Evolutionary conservation across 2,113 vertebrate genomes (phyloP), one percentile per base, ranked within the genome.

Genomic region (Glaucidium brasilianum): DNA sequence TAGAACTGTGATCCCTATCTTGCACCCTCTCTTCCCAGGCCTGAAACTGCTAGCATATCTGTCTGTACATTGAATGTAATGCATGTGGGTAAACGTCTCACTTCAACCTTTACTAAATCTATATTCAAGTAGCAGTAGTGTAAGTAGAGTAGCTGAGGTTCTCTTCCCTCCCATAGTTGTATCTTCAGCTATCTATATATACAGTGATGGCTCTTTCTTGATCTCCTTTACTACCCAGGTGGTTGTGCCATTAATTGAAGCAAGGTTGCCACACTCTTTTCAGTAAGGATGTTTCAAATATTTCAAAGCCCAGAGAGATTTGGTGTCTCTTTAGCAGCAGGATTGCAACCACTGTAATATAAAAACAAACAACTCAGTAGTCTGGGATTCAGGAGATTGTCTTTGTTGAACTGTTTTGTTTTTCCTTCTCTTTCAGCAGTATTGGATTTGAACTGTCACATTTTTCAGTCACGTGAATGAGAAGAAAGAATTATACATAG

Each of bases 401-500:
- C 29, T 83, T 78, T 59, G 10, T 63, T 89, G 45, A 72, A 73
- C n/a, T 59, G 5, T 25, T 78, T 88, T 58, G 29, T 2, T 53
- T 73, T 43, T 79, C 21, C 47, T 85, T 88, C 27, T 74, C 22
- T 74, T 96, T 91, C 52, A 74, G 45, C 10, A 79, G n/a, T 85
- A 85, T 29, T n/a, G 32, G 16, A 59, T 95, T 93, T 88, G 56
- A 88, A 52, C 37, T 93, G 63, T 58, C 85, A 90, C 41, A 59
- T 66, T 88, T 90, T 88, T 79, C 62, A 80, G 32, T 74, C 72
- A 77, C 19, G 27, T 35, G 73, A 84, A 80, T 74, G 17, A 73
- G 50, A 88, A 88, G 60, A 88, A 94, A 88, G 75, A 75, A 90
- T 67, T 72, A 91, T 30, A 53, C 6, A 79, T 16, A 92, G 45